Percentiles rank a stretch among this genome's conserved stretches.
phyloP scores from a whole-genome alignment of 2,797 vertebrate species.

The Micropoecilia bifurca region DNA sequence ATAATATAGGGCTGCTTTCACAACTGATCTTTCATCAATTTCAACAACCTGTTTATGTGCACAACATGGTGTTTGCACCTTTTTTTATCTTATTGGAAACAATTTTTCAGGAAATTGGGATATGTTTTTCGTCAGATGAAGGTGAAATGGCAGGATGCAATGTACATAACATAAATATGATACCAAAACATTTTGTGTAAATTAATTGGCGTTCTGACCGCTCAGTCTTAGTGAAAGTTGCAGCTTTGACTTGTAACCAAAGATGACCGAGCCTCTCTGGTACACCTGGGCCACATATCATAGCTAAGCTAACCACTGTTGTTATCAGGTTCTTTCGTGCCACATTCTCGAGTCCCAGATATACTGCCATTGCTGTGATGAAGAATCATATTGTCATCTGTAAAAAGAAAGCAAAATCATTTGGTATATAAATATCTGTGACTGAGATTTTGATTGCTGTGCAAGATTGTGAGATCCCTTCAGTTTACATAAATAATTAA shows the following conservation, averaged over 20 bases:
- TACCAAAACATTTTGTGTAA: background rate
- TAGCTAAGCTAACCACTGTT: background rate
- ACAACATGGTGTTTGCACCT: background rate
- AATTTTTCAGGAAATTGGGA: background rate
- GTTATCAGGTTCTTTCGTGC: background rate
- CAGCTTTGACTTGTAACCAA: background rate
- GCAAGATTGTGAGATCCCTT: background rate
- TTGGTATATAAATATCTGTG: background rate
- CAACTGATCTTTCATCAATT: background rate
- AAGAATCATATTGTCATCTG: background rate
- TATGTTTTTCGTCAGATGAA: background rate
- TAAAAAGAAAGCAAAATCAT: background rate
- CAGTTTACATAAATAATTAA: background rate
- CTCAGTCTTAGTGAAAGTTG: background rate
- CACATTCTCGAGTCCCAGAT: background rate
- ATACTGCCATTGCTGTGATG: background rate
- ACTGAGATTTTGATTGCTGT: slow-evolving; percentile 2
- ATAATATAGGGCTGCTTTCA: background rate
- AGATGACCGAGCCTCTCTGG: background rate
- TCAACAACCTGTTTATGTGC: background rate
- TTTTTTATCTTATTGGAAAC: background rate
- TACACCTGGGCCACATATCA: background rate
- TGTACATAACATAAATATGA: background rate
- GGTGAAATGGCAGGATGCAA: background rate
- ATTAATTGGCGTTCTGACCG: background rate